Evolutionary conservation across 2,888 invertebrate species (phyloP).

Genomic region (Limulus polyphemus): DNA sequence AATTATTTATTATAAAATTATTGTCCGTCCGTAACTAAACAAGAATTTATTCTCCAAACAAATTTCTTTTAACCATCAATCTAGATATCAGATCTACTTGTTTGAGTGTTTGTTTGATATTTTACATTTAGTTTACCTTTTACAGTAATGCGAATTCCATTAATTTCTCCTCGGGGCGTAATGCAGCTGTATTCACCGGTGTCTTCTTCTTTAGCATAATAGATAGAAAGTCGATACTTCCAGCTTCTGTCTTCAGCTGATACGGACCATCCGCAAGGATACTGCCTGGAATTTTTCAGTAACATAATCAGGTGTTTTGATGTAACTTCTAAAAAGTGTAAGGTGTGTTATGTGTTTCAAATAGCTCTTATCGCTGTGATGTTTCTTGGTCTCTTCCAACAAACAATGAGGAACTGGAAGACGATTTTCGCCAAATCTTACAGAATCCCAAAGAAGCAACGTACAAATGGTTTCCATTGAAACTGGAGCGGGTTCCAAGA

Average conservation of each 20-base stretch:
- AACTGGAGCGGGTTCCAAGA: too few relatives aligned
- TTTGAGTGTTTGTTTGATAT: too few relatives aligned
- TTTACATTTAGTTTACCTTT: constrained; percentile 47
- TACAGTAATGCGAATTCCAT: constrained; percentile 58
- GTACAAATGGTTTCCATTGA: too few relatives aligned
- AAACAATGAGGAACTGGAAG: too few relatives aligned
- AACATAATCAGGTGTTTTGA: not conserved
- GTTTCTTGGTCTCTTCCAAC: not conserved
- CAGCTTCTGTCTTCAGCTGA: constrained; percentile 61
- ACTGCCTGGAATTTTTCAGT: constrained; percentile 47
- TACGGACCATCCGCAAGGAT: constrained; percentile 62
- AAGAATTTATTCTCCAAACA: too few relatives aligned
- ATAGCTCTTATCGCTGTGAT: not conserved
- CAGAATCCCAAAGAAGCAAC: too few relatives aligned
- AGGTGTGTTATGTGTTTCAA: not conserved
- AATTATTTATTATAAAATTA: too few relatives aligned
- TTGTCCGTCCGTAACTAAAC: too few relatives aligned
- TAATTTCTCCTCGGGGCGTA: constrained; percentile 63
- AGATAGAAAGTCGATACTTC: constrained; percentile 66
- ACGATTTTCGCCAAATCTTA: too few relatives aligned
- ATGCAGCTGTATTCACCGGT: constrained; percentile 74
- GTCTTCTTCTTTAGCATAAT: constrained; percentile 67
- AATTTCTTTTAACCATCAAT: too few relatives aligned
- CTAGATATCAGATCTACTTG: too few relatives aligned
- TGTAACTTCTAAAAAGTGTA: not conserved